phyloP scores from a whole-genome alignment of 2,797 vertebrate genomes.

The Hydrophis major region DNA sequence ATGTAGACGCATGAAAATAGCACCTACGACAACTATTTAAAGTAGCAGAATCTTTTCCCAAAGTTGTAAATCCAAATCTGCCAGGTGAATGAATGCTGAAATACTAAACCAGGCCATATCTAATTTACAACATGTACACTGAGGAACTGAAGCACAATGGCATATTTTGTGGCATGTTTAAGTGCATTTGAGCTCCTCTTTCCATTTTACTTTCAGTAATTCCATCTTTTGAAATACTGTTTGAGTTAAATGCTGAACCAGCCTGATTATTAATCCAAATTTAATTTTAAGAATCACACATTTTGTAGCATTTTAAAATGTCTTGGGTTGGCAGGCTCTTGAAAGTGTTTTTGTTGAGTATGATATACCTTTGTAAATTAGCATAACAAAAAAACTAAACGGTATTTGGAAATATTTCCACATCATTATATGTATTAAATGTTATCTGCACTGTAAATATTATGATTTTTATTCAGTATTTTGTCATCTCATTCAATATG shows the following conservation, averaged over 20 bases:
- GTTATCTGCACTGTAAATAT: neutral
- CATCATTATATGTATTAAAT: neutral
- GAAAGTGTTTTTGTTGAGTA: neutral
- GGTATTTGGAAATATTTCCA: neutral
- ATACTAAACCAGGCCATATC: neutral
- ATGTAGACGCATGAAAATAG: neutral
- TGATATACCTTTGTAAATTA: neutral
- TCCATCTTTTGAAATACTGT: neutral
- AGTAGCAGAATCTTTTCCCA: neutral
- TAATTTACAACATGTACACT: neutral
- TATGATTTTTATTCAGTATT: neutral
- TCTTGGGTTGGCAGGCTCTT: neutral
- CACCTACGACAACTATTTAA: neutral
- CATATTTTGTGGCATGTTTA: neutral
- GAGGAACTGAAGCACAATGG: neutral
- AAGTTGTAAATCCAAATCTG: neutral
- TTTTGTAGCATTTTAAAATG: neutral
- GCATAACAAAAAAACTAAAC: neutral
- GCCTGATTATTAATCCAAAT: neutral
- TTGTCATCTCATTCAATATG: neutral
- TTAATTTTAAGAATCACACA: neutral
- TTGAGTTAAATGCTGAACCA: neutral
- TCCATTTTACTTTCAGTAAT: neutral
- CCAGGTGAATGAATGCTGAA: neutral
- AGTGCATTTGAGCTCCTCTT: neutral